These are phyloP conservation scores for Elymnias hypermnestra DNA, from an alignment of 1,140 invertebrate genomes.

Conservation along the genomic window DNA sequence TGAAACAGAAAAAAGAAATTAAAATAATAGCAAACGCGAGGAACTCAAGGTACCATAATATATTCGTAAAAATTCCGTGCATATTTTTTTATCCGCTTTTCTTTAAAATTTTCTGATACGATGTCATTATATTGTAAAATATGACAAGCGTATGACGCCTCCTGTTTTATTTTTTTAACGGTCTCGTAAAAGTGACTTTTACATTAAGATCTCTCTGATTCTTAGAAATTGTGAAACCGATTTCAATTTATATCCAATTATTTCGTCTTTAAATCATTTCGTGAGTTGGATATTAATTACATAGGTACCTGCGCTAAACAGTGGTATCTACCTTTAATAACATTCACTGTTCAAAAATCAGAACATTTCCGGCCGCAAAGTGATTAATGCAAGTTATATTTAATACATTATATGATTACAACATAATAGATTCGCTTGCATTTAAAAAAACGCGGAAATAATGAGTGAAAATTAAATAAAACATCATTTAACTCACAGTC, in stretches of 20 bases:
- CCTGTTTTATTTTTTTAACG: not conserved
- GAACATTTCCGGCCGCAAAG: too few relatives aligned
- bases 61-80: constrained; percentile 49
- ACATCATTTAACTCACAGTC: too few relatives aligned
- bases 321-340: too few relatives aligned
- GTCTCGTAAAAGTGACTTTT: not conserved
- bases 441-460: too few relatives aligned
- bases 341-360: too few relatives aligned
- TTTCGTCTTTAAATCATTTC: not conserved
- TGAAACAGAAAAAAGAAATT: constrained; percentile 47
- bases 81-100: constrained; percentile 18
- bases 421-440: too few relatives aligned
- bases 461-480: too few relatives aligned
- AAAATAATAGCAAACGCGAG: constrained; percentile 41
- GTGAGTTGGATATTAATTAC: not conserved
- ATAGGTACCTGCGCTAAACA: not conserved
- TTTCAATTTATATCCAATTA: not conserved
- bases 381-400: too few relatives aligned
- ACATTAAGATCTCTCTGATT: not conserved
- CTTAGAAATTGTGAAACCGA: constrained; percentile 4
- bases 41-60: constrained; percentile 62
- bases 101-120: not conserved
- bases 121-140: not conserved
- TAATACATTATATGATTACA: too few relatives aligned
- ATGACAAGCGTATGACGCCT: not conserved